Percentiles rank a stretch among this genome's conserved stretches.
Conservation (phyloP, 2,113 vertebrate genomes). For the Gobiocypris rarus region DNA sequence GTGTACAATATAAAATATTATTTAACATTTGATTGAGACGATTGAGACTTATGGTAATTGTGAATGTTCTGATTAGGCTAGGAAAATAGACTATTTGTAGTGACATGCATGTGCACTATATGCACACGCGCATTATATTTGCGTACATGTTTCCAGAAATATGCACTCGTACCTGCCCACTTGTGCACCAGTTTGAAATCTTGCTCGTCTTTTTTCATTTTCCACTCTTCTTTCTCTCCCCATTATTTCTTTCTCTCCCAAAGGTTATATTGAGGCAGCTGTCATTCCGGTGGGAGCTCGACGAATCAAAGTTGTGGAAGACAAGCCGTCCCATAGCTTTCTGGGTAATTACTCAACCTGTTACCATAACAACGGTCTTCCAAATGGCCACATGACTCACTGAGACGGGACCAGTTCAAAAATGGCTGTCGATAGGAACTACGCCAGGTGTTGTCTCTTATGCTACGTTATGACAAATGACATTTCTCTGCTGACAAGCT, state of each 20-base stretch:
- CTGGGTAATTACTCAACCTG: constrained; percentile 82
- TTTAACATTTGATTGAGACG: background rate
- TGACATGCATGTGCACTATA: background rate
- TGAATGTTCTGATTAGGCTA: constrained; percentile 40
- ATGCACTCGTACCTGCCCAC: background rate
- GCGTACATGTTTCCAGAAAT: background rate
- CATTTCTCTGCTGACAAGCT: background rate
- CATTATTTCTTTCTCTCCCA: constrained; percentile 40
- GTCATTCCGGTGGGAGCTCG: constrained; percentile 92
- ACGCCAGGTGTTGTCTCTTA: background rate
- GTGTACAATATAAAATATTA: too few species aligned
- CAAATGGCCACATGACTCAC: background rate
- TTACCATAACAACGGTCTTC: constrained; percentile 33
- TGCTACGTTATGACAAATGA: constrained; percentile 1
- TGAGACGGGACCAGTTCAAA: background rate
- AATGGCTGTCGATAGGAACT: background rate
- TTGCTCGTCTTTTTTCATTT: constrained; percentile 5
- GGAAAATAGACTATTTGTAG: background rate
- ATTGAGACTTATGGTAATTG: background rate
- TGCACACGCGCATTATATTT: background rate
- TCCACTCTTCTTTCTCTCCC: constrained; percentile 3
- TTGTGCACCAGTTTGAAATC: constrained; percentile 9
- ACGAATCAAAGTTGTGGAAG: constrained; percentile 93
- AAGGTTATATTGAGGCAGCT: constrained; percentile 94
- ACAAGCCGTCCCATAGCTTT: constrained; percentile 96